phyloP scores from a whole-genome alignment of 2,113 vertebrate species.

The Illadopsis cleaveri region DNA sequence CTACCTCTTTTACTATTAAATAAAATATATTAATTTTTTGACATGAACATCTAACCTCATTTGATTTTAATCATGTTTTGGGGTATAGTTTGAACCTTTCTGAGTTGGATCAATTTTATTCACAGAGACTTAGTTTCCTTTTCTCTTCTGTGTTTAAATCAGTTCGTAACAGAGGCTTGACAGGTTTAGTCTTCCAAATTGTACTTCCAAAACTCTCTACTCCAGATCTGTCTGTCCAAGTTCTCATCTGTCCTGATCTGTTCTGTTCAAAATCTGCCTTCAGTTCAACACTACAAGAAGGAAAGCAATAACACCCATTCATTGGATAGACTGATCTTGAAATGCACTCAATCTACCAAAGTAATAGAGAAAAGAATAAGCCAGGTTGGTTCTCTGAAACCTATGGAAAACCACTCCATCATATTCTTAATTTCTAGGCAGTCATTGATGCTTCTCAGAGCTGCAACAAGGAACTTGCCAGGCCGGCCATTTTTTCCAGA shows the following conservation, averaged over 20 bases:
- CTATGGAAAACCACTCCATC: neutral
- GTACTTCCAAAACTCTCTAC: neutral
- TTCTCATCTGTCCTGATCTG: neutral
- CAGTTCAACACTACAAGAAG: neutral
- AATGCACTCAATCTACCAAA: neutral
- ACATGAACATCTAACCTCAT: rapidly evolving
- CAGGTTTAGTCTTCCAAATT: neutral
- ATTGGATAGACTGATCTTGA: neutral
- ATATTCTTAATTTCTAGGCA: neutral
- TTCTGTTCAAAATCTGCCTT: neutral
- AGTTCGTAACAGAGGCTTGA: rapidly evolving
- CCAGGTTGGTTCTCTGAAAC: neutral
- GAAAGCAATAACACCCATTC: neutral
- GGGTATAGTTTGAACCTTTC: neutral
- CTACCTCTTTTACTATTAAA: neutral
- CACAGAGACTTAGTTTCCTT: neutral
- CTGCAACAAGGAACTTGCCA: neutral
- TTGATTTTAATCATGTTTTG: neutral
- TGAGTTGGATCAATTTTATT: rapidly evolving
- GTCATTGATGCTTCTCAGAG: neutral
- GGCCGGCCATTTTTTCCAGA: neutral
- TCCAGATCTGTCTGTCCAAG: neutral
- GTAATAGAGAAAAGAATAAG: neutral
- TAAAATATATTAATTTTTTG: neutral
- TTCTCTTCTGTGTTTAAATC: neutral